Percentiles rank a stretch among this genome's conserved stretches.
phyloP scores from a whole-genome alignment of 2,113 vertebrate genomes.

The Lichenostomus cassidix region DNA sequence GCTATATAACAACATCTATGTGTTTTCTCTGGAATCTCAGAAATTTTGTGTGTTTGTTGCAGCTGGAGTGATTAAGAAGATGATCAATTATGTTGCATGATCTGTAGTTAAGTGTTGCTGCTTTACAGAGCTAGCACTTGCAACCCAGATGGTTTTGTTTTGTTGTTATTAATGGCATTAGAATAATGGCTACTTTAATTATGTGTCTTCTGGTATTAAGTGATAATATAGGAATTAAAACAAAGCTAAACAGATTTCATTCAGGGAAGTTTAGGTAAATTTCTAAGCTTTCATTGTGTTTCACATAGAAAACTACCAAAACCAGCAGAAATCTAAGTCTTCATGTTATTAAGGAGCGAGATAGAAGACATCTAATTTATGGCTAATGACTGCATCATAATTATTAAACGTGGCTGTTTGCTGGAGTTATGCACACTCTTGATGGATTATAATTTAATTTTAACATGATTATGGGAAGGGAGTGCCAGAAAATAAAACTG shows the following conservation, averaged over 20 bases:
- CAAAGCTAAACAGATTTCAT: neutral
- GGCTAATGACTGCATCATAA: neutral
- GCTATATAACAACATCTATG: neutral
- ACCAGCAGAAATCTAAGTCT: neutral
- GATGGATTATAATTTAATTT: neutral
- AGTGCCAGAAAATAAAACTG: neutral
- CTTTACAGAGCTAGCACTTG: neutral
- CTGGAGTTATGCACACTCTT: neutral
- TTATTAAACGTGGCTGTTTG: neutral
- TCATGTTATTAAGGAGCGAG: neutral
- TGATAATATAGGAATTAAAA: neutral
- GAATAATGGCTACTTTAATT: neutral
- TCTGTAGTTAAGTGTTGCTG: neutral
- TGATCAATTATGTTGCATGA: neutral
- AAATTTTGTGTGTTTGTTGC: neutral
- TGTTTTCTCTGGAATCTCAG: neutral
- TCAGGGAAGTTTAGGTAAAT: neutral
- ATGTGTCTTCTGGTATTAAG: neutral
- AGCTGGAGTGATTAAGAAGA: neutral
- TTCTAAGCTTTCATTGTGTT: neutral
- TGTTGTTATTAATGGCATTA: neutral
- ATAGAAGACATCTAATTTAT: neutral
- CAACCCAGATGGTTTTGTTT: neutral
- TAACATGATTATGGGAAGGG: neutral
- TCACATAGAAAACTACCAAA: neutral